These are phyloP conservation scores for Eupithecia vulgata DNA, from an alignment of 2,888 invertebrate genomes.

Conservation along the genomic window DNA sequence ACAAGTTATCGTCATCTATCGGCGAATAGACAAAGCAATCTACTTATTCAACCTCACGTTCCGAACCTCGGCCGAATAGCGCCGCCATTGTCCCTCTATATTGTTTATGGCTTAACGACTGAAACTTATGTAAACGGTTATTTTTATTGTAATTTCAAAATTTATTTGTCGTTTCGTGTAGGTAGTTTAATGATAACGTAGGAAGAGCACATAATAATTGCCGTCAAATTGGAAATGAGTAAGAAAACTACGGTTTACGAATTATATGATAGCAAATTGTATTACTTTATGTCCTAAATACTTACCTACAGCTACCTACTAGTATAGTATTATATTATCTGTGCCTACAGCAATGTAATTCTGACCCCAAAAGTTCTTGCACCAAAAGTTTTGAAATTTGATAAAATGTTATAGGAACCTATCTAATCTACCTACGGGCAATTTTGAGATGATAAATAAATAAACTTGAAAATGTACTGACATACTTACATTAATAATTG, in stretches of 20 bases:
- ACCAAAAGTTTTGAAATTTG: too few relatives aligned
- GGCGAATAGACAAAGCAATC: slow-evolving; percentile 56
- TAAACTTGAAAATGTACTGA: too few relatives aligned
- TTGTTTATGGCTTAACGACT: slow-evolving; percentile 55
- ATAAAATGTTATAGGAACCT: too few relatives aligned
- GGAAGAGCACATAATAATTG: background rate
- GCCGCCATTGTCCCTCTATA: slow-evolving; percentile 54
- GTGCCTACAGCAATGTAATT: too few relatives aligned
- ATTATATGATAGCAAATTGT: background rate
- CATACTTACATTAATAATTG: too few relatives aligned
- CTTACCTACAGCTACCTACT: too few relatives aligned
- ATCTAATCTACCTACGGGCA: too few relatives aligned
- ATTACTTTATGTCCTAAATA: background rate
- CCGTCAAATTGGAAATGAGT: background rate
- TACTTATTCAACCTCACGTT: slow-evolving; percentile 64
- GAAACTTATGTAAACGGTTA: slow-evolving; percentile 56
- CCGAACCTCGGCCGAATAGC: slow-evolving; percentile 36
- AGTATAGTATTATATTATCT: too few relatives aligned
- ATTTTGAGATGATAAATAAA: too few relatives aligned
- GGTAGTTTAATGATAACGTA: slow-evolving; percentile 10
- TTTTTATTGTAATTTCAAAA: slow-evolving; percentile 53
- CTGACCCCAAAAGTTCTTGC: background rate
- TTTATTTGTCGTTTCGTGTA: slow-evolving; percentile 22
- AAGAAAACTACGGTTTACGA: background rate
- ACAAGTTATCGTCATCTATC: slow-evolving; percentile 57